A percentile compares a stretch with the other conserved stretches of the same genome.
Evolutionary conservation across 1,140 invertebrate genomes (phyloP).

Genomic region (Ips nitidus): DNA sequence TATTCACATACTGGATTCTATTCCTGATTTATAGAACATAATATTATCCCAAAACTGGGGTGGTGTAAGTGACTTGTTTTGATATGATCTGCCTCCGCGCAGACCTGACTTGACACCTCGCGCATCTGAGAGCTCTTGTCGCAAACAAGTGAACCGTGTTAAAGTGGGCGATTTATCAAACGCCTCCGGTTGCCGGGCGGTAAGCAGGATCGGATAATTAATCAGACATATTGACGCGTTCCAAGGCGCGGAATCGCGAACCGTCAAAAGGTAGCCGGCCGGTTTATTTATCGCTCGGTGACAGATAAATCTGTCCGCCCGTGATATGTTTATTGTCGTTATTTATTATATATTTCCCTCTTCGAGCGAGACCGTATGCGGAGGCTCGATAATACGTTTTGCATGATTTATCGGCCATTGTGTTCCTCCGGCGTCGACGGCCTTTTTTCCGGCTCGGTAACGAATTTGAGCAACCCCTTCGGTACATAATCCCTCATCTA

Average conservation of each 20-base stretch:
- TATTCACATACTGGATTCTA: no score
- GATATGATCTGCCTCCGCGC: no score
- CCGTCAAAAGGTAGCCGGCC: conserved; percentile 23
- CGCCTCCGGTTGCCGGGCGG: no score
- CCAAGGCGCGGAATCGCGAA: conserved; percentile 9
- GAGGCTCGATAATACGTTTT: conserved; percentile 25
- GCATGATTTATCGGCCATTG: conserved; percentile 28
- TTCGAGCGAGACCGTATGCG: neutral
- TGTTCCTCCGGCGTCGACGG: conserved; percentile 4
- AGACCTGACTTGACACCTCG: no score
- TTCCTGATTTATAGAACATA: no score
- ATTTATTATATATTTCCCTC: conserved; percentile 24
- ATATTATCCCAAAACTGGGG: no score
- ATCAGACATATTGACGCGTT: conserved; percentile 20
- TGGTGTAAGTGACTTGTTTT: no score
- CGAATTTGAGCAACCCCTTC: neutral
- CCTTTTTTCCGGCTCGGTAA: neutral
- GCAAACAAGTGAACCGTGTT: no score
- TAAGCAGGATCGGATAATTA: neutral
- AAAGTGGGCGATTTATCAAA: no score
- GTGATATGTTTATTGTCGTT: conserved; percentile 30
- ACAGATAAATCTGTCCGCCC: conserved; percentile 27
- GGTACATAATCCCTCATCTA: no score
- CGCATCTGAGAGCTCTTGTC: no score
- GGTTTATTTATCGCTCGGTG: conserved; percentile 18